Conservation (phyloP, 2,113 vertebrate species). For the Psophia crepitans region DNA sequence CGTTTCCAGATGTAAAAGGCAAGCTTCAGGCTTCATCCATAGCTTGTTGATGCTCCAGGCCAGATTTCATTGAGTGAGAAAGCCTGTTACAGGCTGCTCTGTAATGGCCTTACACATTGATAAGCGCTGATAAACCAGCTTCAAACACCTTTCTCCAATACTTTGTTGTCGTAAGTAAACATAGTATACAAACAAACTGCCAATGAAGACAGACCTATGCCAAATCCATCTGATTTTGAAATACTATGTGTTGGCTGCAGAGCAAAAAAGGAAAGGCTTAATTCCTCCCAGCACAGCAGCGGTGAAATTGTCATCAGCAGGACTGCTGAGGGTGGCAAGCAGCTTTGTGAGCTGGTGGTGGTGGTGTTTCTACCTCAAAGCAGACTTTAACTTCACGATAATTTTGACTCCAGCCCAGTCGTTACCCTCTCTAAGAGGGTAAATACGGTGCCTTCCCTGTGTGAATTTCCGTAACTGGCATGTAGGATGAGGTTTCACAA, state of each 20-base stretch:
- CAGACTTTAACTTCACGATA: neutral
- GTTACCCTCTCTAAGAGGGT: neutral
- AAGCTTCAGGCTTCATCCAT: neutral
- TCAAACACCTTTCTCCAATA: neutral
- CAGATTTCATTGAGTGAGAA: neutral
- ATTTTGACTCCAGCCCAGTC: neutral
- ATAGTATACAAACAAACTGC: neutral
- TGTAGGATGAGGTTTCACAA: neutral
- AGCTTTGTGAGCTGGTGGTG: neutral
- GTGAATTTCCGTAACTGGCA: neutral
- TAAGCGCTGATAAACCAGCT: neutral
- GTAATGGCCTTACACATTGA: neutral
- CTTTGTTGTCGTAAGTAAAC: neutral
- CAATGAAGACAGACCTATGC: neutral
- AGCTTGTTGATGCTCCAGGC: neutral
- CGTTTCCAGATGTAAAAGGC: neutral
- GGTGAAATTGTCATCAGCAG: neutral
- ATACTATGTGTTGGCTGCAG: neutral
- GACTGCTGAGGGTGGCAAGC: neutral
- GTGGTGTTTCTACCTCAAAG: neutral
- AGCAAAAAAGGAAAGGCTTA: neutral
- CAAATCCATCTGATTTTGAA: conserved; percentile 35
- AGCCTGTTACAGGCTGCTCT: neutral
- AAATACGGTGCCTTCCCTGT: neutral
- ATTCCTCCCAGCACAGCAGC: neutral